Percentiles rank a stretch among this genome's conserved stretches.
Conservation (phyloP, 2,113 vertebrate species). For the Perca fluviatilis region DNA sequence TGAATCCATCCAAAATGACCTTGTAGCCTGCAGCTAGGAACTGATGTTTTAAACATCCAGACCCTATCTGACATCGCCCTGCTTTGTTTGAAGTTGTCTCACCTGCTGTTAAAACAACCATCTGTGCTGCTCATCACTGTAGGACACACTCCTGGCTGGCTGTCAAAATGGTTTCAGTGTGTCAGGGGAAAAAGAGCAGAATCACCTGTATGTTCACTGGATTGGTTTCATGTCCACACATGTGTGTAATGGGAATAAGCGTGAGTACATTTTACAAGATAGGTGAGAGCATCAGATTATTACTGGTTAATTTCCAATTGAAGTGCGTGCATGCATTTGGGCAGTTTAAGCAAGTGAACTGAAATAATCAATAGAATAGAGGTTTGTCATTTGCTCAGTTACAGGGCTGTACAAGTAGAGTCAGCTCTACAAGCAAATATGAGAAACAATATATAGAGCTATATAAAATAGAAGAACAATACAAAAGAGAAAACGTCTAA, state of each 20-base stretch:
- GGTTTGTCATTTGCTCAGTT: too few relatives aligned
- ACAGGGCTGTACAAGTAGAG: too few relatives aligned
- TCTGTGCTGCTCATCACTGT: conserved; percentile 67
- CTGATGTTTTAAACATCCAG: conserved; percentile 74
- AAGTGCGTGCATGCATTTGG: neutral
- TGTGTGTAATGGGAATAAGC: neutral
- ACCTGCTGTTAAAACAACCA: conserved; percentile 79
- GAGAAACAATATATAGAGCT: too few relatives aligned
- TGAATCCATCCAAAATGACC: conserved; percentile 60
- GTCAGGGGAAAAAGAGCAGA: conserved; percentile 9
- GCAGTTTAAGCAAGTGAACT: neutral
- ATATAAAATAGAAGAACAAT: too few relatives aligned
- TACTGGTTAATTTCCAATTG: neutral
- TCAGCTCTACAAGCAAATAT: too few relatives aligned
- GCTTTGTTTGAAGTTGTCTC: conserved; percentile 66
- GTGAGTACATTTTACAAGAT: neutral
- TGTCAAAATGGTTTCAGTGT: conserved; percentile 55
- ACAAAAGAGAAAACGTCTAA: too few relatives aligned
- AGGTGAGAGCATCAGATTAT: neutral
- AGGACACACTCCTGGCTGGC: conserved; percentile 52
- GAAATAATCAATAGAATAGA: too few relatives aligned
- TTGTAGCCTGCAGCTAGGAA: conserved; percentile 54
- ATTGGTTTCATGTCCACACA: conserved; percentile 2
- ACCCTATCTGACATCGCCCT: conserved; percentile 56
- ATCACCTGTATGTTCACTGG: conserved; percentile 12